These are phyloP conservation scores for Telmatochromis brichardi DNA, from an alignment of 2,113 vertebrate species.

Conservation along the genomic window DNA sequence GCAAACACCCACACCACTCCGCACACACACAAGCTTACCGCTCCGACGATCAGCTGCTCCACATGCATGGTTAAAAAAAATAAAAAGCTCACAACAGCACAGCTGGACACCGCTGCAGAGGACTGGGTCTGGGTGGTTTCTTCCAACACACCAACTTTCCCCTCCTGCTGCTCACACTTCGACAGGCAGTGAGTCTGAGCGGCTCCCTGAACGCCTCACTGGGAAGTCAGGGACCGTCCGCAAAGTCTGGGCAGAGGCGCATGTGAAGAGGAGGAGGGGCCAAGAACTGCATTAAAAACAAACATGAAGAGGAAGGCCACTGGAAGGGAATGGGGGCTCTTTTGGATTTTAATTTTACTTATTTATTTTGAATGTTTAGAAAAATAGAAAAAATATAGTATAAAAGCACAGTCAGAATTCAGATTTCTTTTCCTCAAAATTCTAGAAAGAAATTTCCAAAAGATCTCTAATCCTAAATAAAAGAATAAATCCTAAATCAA, in stretches of 20 bases:
- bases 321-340: background rate
- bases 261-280: background rate
- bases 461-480: background rate
- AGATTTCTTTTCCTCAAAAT: background rate
- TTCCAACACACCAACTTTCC: background rate
- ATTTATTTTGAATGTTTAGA: background rate
- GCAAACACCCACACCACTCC: conserved; percentile 19
- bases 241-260: background rate
- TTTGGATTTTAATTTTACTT: background rate
- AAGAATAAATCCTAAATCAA: background rate
- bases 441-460: background rate
- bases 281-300: background rate
- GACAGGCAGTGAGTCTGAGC: background rate
- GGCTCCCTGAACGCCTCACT: conserved; percentile 3
- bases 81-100: background rate
- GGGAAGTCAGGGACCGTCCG: conserved; percentile 20
- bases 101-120: background rate
- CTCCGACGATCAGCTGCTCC: background rate
- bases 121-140: background rate
- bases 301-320: background rate
- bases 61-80: background rate
- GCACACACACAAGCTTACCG: conserved; percentile 12
- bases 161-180: background rate
- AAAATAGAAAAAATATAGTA: background rate
- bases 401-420: background rate